Base-by-base conservation (phyloP, 2,888 invertebrate genomes). In the Silvanus unidentatus region DNA sequence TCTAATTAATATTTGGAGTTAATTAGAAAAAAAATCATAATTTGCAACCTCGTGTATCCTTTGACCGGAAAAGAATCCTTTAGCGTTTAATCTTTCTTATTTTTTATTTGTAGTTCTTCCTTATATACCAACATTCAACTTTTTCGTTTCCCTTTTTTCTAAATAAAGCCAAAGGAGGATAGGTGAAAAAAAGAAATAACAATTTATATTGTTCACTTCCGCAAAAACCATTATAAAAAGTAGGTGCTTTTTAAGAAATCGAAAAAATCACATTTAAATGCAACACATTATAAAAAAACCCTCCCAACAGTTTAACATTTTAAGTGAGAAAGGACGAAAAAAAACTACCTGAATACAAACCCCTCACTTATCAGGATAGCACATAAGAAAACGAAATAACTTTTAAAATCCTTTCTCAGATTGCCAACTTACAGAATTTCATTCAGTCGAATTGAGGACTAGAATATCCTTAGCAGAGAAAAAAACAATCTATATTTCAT, bases 401-500 rank as follows among this genome's bases (percentile, higher is more conserved):
- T 59, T 57, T 52, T 51, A 54, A 59, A 60, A 62, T 61, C 60
- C 61, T 48, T 52, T 47, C 48, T 43, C 47, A 46, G 51, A 57
- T 57, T 58, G 58, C 50, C 52, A 53, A 55, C 54, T 50, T 53
- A 51, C 50, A 44, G 52, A 57, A 59, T 59, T 59, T 53, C 55
- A 53, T 53, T 57, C 55, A 48, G 48, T 50, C 39, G 54, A 53
- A 55, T 54, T 52, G 53, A 50, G 50, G 48, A 16, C 48, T 48
- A 47, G 51, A 53, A 55, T 55, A 55, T 56, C 55, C 50, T 39
- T 22, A 22, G 36, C 13, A 12, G n/a, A 49, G 50, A 54, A 58
- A 37, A 60, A 61, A 60, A 60, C 60, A 59, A 58, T 60, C 59
- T 59, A 64, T 64, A 63, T 62, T 62, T 64, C 60, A 63, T 62